These are phyloP conservation scores for Sminthurinus aureus DNA, from an alignment of 2,888 invertebrate species.

Conservation along the genomic window DNA sequence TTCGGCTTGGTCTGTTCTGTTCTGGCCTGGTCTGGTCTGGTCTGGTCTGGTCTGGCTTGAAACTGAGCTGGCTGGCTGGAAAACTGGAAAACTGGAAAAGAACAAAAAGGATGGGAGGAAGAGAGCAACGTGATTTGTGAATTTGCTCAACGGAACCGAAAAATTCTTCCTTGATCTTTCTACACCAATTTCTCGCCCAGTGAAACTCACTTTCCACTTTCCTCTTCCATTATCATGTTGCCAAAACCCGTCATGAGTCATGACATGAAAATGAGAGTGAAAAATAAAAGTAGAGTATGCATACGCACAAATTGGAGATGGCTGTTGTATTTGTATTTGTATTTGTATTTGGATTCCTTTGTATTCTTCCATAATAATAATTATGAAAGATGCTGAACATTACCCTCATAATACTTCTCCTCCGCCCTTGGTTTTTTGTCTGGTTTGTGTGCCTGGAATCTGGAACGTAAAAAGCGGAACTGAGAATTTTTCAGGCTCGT, in stretches of 20 bases:
- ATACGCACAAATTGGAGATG: no score
- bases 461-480: no score
- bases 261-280: not conserved
- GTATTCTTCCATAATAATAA: not conserved
- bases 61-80: not conserved
- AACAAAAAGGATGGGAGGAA: not conserved
- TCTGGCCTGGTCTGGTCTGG: no score
- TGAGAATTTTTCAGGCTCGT: no score
- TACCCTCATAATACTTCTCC: not conserved
- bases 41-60: no score
- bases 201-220: no score
- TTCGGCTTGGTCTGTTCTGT: no score
- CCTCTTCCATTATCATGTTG: no score
- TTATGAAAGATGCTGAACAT: not conserved
- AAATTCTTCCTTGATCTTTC: constrained; percentile 17
- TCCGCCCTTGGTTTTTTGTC: not conserved
- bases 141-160: constrained; percentile 13
- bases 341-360: no score
- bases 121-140: not conserved
- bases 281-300: no score
- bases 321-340: no score
- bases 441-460: no score
- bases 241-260: not conserved
- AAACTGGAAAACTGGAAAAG: not conserved
- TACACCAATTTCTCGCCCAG: constrained; percentile 4